phyloP scores from a whole-genome alignment of 2,797 vertebrate genomes.

The Syndactyla subalaris region DNA sequence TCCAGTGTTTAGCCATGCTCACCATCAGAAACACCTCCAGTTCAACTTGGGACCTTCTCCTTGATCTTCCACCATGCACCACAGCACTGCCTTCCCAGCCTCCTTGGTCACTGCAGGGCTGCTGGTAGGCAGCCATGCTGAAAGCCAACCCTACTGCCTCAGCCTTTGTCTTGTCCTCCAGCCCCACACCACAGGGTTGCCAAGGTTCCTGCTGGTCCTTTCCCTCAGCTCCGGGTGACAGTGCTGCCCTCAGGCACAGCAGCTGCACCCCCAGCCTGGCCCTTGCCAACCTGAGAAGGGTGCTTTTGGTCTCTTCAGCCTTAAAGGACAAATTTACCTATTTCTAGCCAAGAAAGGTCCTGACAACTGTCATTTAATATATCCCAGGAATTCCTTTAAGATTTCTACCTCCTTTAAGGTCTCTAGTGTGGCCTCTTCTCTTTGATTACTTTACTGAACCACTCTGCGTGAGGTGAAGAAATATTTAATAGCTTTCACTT shows the following conservation, averaged over 20 bases:
- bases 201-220: background rate
- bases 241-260: background rate
- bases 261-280: no score
- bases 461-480: background rate
- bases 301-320: background rate
- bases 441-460: background rate
- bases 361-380: background rate
- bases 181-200: accelerated
- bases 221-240: background rate
- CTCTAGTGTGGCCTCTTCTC: background rate
- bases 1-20: background rate
- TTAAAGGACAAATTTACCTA: background rate
- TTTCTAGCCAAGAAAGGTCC: background rate
- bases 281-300: background rate
- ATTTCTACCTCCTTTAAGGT: background rate
- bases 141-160: background rate
- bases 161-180: background rate
- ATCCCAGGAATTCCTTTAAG: background rate
- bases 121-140: no score
- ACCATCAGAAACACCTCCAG: background rate
- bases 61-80: accelerated
- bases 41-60: background rate
- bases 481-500: background rate
- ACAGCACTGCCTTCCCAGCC: background rate
- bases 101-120: accelerated